A percentile compares a stretch with the other conserved stretches of the same genome.
phyloP scores from a whole-genome alignment of 2,797 vertebrate species.

The Eidolon dupreanum region DNA sequence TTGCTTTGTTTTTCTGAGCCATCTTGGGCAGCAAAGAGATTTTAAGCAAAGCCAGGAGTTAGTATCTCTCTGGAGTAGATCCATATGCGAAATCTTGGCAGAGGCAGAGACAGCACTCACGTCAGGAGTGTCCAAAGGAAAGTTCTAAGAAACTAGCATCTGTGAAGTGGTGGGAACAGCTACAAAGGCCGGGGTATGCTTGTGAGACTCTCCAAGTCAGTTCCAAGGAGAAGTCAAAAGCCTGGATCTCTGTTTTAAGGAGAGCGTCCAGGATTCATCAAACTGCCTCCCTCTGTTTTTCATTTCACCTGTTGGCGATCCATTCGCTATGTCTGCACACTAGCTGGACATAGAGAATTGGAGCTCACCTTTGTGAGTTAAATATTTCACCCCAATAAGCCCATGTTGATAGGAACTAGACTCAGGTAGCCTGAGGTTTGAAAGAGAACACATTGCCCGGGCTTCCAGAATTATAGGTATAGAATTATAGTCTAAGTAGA shows the following conservation, averaged over 20 bases:
- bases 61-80: conserved; percentile 25
- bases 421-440: background rate
- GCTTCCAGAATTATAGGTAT: background rate
- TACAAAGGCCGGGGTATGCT: background rate
- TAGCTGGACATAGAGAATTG: background rate
- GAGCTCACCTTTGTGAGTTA: background rate
- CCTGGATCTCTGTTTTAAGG: background rate
- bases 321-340: background rate
- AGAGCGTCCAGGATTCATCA: background rate
- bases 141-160: conserved; percentile 1
- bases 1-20: conserved; percentile 45
- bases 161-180: background rate
- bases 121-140: conserved; percentile 2
- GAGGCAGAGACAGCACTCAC: background rate
- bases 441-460: background rate
- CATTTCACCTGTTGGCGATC: background rate
- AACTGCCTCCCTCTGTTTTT: background rate
- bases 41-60: conserved; percentile 24
- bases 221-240: background rate
- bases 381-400: background rate
- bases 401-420: background rate
- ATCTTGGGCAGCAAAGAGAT: background rate
- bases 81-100: conserved; percentile 6
- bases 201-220: background rate
- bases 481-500: background rate